phyloP scores from a whole-genome alignment of 2,888 invertebrate species.

The Hyposoter didymator region DNA sequence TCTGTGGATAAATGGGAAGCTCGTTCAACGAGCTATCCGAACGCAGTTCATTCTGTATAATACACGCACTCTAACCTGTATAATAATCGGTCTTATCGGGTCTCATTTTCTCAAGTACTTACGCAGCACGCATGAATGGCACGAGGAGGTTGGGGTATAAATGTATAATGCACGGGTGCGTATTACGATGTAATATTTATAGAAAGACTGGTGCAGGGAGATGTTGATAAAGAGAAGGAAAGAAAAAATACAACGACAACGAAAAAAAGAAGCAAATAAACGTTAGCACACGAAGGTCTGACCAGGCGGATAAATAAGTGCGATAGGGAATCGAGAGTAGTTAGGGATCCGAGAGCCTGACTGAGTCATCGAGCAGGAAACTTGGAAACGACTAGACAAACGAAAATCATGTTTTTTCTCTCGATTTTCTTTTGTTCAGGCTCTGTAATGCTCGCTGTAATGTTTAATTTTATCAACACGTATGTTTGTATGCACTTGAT shows the following conservation, averaged over 20 bases:
- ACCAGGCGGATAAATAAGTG: slow-evolving; percentile 65
- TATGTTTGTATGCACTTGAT: not conserved
- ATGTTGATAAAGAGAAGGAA: slow-evolving; percentile 23
- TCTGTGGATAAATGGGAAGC: slow-evolving; percentile 10
- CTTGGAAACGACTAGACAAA: not conserved
- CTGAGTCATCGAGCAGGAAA: slow-evolving; percentile 75
- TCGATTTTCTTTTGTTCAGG: not conserved
- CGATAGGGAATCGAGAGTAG: slow-evolving; percentile 80
- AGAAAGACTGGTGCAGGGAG: slow-evolving; percentile 41
- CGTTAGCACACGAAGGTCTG: slow-evolving; percentile 30
- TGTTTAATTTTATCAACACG: not conserved
- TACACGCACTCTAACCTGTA: slow-evolving; percentile 22
- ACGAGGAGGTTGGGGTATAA: not conserved
- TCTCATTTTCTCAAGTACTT: slow-evolving; percentile 56
- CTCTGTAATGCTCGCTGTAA: not conserved
- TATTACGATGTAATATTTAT: slow-evolving; percentile 63
- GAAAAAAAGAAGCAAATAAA: not conserved
- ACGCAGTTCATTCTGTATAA: not conserved
- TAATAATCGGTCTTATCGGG: slow-evolving; percentile 53
- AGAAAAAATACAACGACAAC: not conserved
- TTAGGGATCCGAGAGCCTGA: slow-evolving; percentile 74
- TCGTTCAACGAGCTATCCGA: slow-evolving; percentile 28
- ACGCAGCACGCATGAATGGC: slow-evolving; percentile 46
- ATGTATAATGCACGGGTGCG: slow-evolving; percentile 50
- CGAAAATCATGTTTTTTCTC: not conserved